Evolutionary conservation across 2,888 invertebrate genomes (phyloP), one percentile per base, ranked within the genome.

Genomic region (Pocota personata): DNA sequence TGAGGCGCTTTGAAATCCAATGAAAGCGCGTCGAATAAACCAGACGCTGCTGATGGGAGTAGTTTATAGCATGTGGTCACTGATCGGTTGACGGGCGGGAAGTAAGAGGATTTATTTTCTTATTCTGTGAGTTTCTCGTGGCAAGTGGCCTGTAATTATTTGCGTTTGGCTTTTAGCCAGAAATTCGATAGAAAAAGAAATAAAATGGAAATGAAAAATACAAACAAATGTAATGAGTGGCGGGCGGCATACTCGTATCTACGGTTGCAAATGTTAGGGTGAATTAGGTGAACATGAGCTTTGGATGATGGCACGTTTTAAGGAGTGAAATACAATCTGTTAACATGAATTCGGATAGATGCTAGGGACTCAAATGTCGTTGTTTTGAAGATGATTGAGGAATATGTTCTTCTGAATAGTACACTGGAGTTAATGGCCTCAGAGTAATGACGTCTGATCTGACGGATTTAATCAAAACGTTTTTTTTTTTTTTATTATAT

Each of bases 81-180:
- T 77, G 37, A 30, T 24, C 24, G 24, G 2, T 24, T 4, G 24
- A 46, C 46, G 30, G 14, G 24, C 60, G 55, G 35, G 27, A 52
- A 32, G 37, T 30, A 21, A 14, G 40, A 40, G 40, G 40, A 40
- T 40, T 40, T 14, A 14, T n/a, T 30, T 40, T 35, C 21, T 24
- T 50, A 3, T 55, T 37, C 40, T 14, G 1, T 8, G 48, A 48
- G 24, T 52, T 55, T 52, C n/a, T 48, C 7, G 57, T 57, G 35
- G 57, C 78, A 40, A 72, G 64, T 79, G 64, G 64, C 48, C 32
- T 79, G 79, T 79, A 66, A 79, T 79, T 64, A n/a, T 79, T 27
- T 35, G 52, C 43, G 12, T 55, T 64, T 79, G 79, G 79, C 62
- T 40, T 5, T 58, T 14, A n/a, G 79, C 79, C 79, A 79, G 35